phyloP scores from a whole-genome alignment of 1,140 invertebrate species.

The Centruroides sculpturatus region DNA sequence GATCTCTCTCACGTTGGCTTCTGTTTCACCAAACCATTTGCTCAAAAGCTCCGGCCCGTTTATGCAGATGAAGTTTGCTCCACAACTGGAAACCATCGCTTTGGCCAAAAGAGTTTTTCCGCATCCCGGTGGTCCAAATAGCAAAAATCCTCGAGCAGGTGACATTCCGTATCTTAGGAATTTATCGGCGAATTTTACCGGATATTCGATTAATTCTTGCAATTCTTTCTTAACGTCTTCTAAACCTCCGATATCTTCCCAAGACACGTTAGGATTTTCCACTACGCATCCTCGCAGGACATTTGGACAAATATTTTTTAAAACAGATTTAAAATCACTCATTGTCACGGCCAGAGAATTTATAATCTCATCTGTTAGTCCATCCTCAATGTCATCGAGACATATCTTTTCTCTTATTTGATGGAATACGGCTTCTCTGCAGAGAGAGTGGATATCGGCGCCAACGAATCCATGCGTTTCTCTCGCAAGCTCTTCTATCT shows the following conservation, averaged over 20 bases:
- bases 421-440: constrained; percentile 96
- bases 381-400: constrained; percentile 50
- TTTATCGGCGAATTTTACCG: constrained; percentile 98
- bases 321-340: constrained; percentile 96
- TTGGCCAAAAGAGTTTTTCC: constrained; percentile 97
- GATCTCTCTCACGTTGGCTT: constrained; percentile 97
- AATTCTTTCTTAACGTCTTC: constrained; percentile 93
- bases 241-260: constrained; percentile 94
- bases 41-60: constrained; percentile 97
- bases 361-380: constrained; percentile 59
- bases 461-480: constrained; percentile 45
- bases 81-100: constrained; percentile 40
- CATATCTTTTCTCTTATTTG: constrained; percentile 97
- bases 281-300: constrained; percentile 86
- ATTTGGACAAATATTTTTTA: constrained; percentile 97
- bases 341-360: constrained; percentile 93
- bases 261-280: constrained; percentile 92
- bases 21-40: constrained; percentile 99
- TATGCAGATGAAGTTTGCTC: constrained; percentile 98
- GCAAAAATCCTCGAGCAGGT: constrained; percentile 77
- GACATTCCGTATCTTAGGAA: constrained; percentile 99
- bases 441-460: constrained; percentile 93
- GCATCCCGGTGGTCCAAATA: constrained; percentile 37
- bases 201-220: constrained; percentile 94
- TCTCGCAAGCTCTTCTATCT: too few relatives aligned